Evolutionary conservation across 64 coral and sea anemone genomes (phyloP).

Genomic region (Anthopleura sola): DNA sequence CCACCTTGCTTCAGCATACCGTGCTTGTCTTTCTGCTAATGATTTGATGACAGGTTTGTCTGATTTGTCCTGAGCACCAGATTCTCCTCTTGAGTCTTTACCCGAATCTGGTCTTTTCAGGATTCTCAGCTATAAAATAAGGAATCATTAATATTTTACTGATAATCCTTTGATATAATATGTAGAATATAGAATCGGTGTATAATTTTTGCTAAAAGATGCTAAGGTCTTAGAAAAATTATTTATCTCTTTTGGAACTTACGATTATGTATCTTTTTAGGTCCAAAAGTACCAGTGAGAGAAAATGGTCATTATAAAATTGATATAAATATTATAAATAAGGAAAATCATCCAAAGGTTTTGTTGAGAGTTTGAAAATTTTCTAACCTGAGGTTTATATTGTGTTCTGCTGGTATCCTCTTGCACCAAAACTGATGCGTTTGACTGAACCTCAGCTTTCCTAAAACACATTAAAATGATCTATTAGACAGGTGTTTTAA

Average conservation of each 20-base stretch:
- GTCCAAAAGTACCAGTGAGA: too few species aligned
- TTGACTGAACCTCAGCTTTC: constrained; percentile 22
- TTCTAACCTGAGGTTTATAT: constrained; percentile 89
- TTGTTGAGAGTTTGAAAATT: too few species aligned
- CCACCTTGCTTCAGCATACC: constrained; percentile 96
- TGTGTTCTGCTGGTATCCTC: constrained; percentile 82
- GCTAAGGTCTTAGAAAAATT: too few species aligned
- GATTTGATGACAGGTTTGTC: constrained; percentile 81
- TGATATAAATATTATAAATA: too few species aligned
- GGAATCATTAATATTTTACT: background rate
- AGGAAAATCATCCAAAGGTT: too few species aligned
- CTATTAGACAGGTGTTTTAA: background rate
- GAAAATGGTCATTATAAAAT: too few species aligned
- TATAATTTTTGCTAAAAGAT: too few species aligned
- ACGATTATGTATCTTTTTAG: too few species aligned
- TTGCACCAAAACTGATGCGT: constrained; percentile 62
- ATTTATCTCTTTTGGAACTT: too few species aligned
- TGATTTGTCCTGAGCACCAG: constrained; percentile 1
- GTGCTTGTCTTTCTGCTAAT: constrained; percentile 77
- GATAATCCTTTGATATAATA: background rate
- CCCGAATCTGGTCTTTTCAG: constrained; percentile 76
- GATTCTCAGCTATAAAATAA: constrained; percentile 66
- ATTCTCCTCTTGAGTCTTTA: constrained; percentile 6
- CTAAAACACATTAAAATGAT: background rate
- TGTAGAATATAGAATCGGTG: too few species aligned